Evolutionary conservation across 2,888 invertebrate species (phyloP).

Genomic region (Sphinx pinastri): DNA sequence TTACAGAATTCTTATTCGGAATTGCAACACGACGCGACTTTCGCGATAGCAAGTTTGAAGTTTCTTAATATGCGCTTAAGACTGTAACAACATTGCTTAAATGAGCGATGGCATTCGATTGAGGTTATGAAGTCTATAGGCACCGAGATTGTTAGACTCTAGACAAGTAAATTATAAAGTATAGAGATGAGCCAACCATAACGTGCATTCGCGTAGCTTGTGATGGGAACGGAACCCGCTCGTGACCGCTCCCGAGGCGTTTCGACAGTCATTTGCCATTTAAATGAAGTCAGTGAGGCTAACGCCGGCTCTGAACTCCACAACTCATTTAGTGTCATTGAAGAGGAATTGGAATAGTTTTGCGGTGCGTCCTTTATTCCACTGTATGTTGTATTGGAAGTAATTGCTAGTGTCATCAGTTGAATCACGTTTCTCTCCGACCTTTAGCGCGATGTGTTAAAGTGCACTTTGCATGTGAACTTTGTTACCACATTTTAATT

Average conservation of each 20-base stretch:
- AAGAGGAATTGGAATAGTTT: conserved; percentile 3
- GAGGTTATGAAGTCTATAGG: conserved; percentile 16
- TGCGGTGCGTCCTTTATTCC: background rate
- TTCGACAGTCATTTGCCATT: conserved; percentile 39
- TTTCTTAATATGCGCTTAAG: conserved; percentile 12
- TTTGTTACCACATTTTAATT: background rate
- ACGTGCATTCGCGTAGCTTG: conserved; percentile 30
- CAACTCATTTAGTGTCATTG: conserved; percentile 4
- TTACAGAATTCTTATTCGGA: too few species aligned
- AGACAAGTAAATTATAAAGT: background rate
- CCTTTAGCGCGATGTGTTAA: background rate
- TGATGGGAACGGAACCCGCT: conserved; percentile 43
- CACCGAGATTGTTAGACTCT: background rate
- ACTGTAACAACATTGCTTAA: conserved; percentile 7
- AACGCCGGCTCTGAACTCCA: background rate
- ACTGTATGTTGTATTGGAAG: background rate
- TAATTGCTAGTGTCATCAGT: background rate
- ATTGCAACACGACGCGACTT: too few species aligned
- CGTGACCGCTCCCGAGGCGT: conserved; percentile 43
- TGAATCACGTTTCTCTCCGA: background rate
- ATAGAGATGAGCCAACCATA: background rate
- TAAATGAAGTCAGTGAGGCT: conserved; percentile 23
- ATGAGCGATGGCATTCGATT: conserved; percentile 3
- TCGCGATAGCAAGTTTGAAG: background rate
- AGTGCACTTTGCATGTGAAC: conserved; percentile 2